Evolutionary conservation across 2,888 invertebrate species (phyloP).

Genomic region (Chloroclystis v-ata): DNA sequence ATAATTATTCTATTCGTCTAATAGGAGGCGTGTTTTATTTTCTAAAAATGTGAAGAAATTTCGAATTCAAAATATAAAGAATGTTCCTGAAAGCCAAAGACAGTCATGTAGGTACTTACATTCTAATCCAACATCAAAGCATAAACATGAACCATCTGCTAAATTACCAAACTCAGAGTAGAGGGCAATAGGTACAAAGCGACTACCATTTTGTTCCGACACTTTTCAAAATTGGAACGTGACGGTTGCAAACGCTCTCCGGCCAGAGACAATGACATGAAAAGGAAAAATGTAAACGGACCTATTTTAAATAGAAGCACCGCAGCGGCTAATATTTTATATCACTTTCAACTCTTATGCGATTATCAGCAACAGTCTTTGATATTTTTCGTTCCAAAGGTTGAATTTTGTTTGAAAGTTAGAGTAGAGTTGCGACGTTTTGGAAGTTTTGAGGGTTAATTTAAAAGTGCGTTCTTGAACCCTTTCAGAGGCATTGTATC

Average conservation of each 20-base stretch:
- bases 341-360: constrained; percentile 42
- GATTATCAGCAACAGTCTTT: constrained; percentile 33
- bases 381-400: constrained; percentile 30
- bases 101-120: no score
- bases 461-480: constrained; percentile 79
- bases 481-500: constrained; percentile 79
- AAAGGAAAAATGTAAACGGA: constrained; percentile 78
- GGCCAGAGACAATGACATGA: constrained; percentile 77
- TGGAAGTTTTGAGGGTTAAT: constrained; percentile 59
- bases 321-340: constrained; percentile 63
- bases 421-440: constrained; percentile 46
- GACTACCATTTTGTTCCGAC: constrained; percentile 77
- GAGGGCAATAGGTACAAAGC: constrained; percentile 69
- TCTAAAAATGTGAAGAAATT: no score
- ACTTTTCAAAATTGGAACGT: constrained; percentile 79
- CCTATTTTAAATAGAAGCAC: constrained; percentile 72
- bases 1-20: no score
- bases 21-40: no score
- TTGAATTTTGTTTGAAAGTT: constrained; percentile 42
- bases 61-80: neutral
- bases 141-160: constrained; percentile 60
- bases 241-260: constrained; percentile 77
- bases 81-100: constrained; percentile 23
- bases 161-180: constrained; percentile 66
- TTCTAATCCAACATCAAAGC: constrained; percentile 61